Conservation (phyloP, 2,113 vertebrate genomes). For the Upupa epops region DNA sequence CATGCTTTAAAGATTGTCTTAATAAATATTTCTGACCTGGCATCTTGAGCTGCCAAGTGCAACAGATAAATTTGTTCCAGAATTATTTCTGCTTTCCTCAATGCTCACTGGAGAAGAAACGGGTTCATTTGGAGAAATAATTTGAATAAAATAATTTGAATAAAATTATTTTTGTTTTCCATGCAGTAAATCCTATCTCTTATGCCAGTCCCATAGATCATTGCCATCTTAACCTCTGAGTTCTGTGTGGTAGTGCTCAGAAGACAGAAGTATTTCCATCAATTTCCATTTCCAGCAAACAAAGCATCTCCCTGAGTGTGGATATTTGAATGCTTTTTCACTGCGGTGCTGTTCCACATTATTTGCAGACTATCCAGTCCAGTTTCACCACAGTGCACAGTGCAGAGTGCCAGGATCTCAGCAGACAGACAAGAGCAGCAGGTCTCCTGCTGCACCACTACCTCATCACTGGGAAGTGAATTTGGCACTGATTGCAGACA, state of each 20-base stretch:
- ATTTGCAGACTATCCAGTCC: background rate
- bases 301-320: background rate
- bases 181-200: background rate
- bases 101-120: background rate
- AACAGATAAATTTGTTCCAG: background rate
- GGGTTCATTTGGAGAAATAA: background rate
- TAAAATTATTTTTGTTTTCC: background rate
- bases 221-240: background rate
- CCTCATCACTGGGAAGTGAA: background rate
- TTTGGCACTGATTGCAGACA: rapidly evolving
- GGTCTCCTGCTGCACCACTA: background rate
- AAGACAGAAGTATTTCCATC: background rate
- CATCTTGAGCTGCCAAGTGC: background rate
- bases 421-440: background rate
- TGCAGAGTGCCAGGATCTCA: background rate
- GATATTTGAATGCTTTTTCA: background rate
- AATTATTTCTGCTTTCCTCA: background rate
- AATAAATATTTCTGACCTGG: background rate
- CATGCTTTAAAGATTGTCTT: background rate
- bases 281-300: background rate
- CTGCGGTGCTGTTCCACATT: background rate
- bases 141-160: no score
- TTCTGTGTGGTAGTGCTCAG: rapidly evolving
- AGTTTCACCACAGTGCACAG: background rate
- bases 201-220: background rate